Percentiles rank a stretch among this genome's conserved stretches.
Conservation (phyloP, 1,140 invertebrate species). For the Aphelenchoides besseyi region DNA sequence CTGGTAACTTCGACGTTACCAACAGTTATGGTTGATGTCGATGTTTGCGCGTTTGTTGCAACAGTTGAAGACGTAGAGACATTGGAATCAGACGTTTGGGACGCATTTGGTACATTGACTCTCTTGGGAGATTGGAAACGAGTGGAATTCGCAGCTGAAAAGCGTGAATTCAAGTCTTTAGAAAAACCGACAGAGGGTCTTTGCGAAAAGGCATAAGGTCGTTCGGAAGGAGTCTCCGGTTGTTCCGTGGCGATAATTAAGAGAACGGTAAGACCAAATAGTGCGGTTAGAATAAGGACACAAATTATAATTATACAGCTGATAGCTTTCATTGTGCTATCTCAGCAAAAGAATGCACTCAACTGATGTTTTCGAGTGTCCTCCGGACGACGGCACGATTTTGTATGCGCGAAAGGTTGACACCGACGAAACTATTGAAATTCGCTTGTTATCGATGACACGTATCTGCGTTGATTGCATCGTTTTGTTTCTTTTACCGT, state of each 20-base stretch:
- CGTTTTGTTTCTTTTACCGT: no score
- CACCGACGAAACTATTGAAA: no score
- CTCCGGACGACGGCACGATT: no score
- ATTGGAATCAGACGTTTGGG: not conserved
- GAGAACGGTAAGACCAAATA: not conserved
- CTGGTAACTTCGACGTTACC: not conserved
- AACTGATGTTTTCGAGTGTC: no score
- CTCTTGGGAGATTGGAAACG: not conserved
- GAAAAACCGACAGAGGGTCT: no score
- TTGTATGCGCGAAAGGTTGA: no score
- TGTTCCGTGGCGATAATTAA: slow-evolving; percentile 12
- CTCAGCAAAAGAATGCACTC: no score
- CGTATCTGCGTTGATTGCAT: no score
- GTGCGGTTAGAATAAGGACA: not conserved
- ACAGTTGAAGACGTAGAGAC: no score
- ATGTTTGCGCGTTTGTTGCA: not conserved
- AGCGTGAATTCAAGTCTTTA: not conserved
- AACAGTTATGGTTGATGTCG: not conserved
- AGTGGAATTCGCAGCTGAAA: not conserved
- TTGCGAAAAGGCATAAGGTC: not conserved
- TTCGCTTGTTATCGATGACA: no score
- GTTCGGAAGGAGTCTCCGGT: not conserved
- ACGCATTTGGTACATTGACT: not conserved
- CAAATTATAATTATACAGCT: slow-evolving; percentile 2
- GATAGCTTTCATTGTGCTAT: not conserved